phyloP scores from a whole-genome alignment of 2,888 invertebrate genomes.

The Thymelicus lineola region DNA sequence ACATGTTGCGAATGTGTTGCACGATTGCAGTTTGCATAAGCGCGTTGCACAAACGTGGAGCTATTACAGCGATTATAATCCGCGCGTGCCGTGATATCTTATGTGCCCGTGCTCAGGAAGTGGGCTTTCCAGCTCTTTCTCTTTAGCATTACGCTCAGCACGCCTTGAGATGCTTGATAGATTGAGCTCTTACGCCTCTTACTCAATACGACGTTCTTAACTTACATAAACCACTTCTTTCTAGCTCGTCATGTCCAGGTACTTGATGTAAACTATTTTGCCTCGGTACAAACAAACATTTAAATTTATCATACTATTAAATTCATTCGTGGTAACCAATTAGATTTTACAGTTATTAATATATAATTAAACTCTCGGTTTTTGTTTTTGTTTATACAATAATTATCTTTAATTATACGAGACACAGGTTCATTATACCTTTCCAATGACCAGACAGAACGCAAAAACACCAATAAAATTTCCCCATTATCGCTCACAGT shows the following conservation, averaged over 20 bases:
- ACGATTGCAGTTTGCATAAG: slow-evolving; percentile 78
- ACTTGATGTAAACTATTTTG: too few relatives aligned
- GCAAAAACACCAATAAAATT: slow-evolving; percentile 21
- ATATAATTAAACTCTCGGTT: slow-evolving; percentile 11
- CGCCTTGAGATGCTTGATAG: slow-evolving; percentile 38
- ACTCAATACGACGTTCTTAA: background rate
- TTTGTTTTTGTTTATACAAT: slow-evolving; percentile 6
- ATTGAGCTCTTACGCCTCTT: slow-evolving; percentile 16
- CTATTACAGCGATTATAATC: slow-evolving; percentile 75
- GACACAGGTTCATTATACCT: slow-evolving; percentile 2
- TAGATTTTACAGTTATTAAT: slow-evolving; percentile 8
- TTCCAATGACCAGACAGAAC: slow-evolving; percentile 11
- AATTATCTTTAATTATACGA: slow-evolving; percentile 5
- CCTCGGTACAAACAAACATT: background rate
- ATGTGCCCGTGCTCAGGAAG: slow-evolving; percentile 64
- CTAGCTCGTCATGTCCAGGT: background rate
- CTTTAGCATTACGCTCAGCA: slow-evolving; percentile 49
- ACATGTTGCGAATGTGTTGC: slow-evolving; percentile 69
- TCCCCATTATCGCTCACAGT: slow-evolving; percentile 47
- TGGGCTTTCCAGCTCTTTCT: slow-evolving; percentile 72
- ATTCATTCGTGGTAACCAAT: background rate
- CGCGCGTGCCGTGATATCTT: slow-evolving; percentile 74
- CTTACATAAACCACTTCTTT: background rate
- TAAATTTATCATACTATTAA: background rate
- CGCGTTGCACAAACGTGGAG: slow-evolving; percentile 73